Conservation (phyloP, 2,797 vertebrate genomes). For the Neomorphus geoffroyi region DNA sequence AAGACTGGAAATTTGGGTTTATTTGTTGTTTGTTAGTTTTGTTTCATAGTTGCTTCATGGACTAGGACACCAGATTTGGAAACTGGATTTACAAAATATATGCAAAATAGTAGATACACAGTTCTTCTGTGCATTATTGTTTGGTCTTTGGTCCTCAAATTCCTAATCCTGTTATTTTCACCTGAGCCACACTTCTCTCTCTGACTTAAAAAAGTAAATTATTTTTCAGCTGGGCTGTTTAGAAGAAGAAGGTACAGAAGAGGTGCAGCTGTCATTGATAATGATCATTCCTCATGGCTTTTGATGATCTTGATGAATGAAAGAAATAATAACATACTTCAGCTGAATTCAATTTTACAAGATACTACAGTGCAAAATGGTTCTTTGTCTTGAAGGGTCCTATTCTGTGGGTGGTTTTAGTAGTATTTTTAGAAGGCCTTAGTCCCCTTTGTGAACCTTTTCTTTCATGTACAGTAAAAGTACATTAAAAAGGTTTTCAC, state of each 20-base stretch:
- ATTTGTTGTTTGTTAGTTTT: neutral
- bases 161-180: neutral
- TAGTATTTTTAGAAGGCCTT: neutral
- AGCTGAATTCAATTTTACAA: neutral
- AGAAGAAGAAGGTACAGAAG: neutral
- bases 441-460: neutral
- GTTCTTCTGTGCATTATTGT: neutral
- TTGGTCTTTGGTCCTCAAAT: neutral
- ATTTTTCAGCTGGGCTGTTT: neutral
- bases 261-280: neutral
- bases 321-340: neutral
- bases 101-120: neutral
- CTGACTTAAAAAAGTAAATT: neutral
- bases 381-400: neutral
- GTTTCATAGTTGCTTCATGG: neutral
- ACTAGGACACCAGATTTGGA: neutral
- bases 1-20: neutral
- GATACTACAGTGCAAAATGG: neutral
- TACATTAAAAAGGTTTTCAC: neutral
- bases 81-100: neutral
- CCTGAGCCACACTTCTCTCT: neutral
- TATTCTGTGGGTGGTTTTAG: neutral
- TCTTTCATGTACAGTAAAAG: neutral
- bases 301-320: neutral
- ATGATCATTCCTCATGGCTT: neutral